Evolutionary conservation across 2,888 invertebrate species (phyloP), one percentile per base, ranked within the genome.

Genomic region (Ariolimax columbianus): DNA sequence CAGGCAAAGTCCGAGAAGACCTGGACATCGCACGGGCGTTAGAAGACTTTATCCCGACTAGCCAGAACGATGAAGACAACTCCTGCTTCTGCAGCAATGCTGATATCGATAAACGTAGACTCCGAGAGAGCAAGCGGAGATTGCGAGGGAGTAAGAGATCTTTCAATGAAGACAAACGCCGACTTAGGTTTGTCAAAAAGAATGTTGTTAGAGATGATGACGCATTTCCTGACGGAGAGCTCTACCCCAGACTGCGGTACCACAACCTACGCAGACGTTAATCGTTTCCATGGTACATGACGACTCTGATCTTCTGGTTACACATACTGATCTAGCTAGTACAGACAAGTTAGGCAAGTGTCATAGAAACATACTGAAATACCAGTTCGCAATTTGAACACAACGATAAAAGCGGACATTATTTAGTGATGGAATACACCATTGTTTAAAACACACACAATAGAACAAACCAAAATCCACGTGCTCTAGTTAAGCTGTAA

Each of bases 71-170:
- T 14, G 75, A 75, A 19, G 51, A 75, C 33, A 33, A 4, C 1
- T 14, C 51, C 30, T 33, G 2, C 3, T 19, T 51, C 4, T 75
- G 33, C 17, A 43, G 36, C 30, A 36, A 33, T 33, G 36, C 26
- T 33, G 75, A 75, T 4, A 0, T 75, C 30, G 51, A 51, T 33
- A 75, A 75, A 36, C 47, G 75, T 6, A 75, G 75, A 75, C 47
- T 75, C 33, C 75, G 75, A 7, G 23, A 26, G 17, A 75, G 75
- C 33, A 75, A 75, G 51, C 51, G 75, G 19, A 43, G 75, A 4
- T 26, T 75, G 6, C 30, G 75, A 51, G 51, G 3, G 6, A 75
- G 47, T 33, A 75, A 51, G 33, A 30, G 75, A 33, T 51, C 30
- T 7, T 75, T 75, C 19, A 47, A 0, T 4, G 47, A 75, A 17